Evolutionary conservation across 2,888 invertebrate species (phyloP).

Genomic region (Unio delphinus): DNA sequence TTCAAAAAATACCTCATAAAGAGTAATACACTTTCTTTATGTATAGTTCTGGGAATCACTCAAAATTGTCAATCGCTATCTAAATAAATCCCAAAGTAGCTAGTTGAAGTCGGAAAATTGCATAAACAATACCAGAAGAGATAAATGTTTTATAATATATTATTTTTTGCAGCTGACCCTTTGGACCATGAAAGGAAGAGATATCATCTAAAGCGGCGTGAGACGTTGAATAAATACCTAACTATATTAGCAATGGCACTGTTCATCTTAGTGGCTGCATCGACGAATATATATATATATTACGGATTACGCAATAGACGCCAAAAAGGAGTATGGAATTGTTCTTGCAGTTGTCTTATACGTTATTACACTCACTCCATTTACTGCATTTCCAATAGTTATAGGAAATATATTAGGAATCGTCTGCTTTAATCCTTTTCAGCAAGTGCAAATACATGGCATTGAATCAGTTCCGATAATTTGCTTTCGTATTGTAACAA

Average conservation of each 20-base stretch:
- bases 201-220: background rate
- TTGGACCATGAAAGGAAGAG: no score
- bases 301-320: background rate
- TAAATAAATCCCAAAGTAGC: no score
- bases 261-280: background rate
- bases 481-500: conserved; percentile 51
- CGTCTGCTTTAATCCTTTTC: conserved; percentile 12
- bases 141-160: no score
- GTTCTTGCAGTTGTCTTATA: conserved; percentile 1
- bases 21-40: no score
- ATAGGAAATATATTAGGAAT: conserved; percentile 8
- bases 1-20: no score
- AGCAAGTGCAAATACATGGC: background rate
- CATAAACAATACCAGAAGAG: no score
- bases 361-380: conserved; percentile 8
- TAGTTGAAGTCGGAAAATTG: no score
- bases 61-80: no score
- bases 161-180: no score
- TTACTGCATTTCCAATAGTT: conserved; percentile 9
- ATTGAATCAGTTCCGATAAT: conserved; percentile 28
- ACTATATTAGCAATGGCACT: background rate
- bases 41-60: no score
- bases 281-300: conserved; percentile 1
- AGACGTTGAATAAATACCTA: conserved; percentile 3
- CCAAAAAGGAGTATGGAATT: background rate